Base-by-base conservation (phyloP, 1,140 invertebrate genomes). In the Leptopilina clavipes region DNA sequence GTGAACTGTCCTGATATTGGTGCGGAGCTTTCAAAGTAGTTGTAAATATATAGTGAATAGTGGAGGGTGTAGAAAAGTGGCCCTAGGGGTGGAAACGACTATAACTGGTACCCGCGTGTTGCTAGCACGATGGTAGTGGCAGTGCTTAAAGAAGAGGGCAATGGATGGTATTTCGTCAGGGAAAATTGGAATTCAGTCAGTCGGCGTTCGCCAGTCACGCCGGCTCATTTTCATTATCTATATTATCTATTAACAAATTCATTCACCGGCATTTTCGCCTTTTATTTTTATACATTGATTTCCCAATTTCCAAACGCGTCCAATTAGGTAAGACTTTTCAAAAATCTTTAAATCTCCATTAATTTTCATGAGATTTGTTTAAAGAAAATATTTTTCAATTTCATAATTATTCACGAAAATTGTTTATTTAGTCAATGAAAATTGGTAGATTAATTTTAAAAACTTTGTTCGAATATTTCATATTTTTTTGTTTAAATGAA, bases 171-270 rank as follows among this genome's bases (percentile, higher is more conserved):
- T 43, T 59, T 54, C 65, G 81, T 75, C 78, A 83, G 71, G 48
- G 71, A 72, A 44, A 70, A 43, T 44, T 73, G 19, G 8, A 65
- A 76, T 77, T 83, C 75, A 78, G 81, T 86, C 85, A 88, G 87
- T 87, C 86, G 86, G 86, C 87, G 85, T 86, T 83, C 80, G 81
- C 76, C 76, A 81, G 84, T 79, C 81, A 71, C 82, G 81, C 82
- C 82, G 82, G 73, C 76, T 76, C 70, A 72, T 73, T 59, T 76
- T 79, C 52, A 81, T 79, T 8, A 11, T 6, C 14, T 31, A 65
- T 31, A 65, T n/a, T n/a, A n/a, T 25, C 59, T 65, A 65, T 31
- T 37, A 31, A n/a, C n/a, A 37, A 65, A 65, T 65, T 31, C 59
- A 65, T 65, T 65, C 25, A 31, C 22, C 59, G 56, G 56, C 56